These are phyloP conservation scores for Eumerus sabulonum DNA, from an alignment of 2,888 invertebrate species.

Conservation along the genomic window DNA sequence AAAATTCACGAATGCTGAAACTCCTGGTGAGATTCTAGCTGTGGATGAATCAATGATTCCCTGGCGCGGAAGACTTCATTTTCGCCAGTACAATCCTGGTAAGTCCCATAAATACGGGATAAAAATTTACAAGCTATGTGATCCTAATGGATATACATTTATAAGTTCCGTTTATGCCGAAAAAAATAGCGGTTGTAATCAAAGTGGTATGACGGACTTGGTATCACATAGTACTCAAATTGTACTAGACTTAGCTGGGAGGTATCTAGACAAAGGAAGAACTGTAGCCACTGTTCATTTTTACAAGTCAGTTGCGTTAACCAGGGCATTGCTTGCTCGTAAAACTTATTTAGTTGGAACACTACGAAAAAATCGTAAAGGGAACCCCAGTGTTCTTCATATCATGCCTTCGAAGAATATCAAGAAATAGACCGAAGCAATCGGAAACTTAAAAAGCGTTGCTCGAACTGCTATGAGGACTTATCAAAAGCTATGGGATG, in stretches of 20 bases:
- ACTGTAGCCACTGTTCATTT: background rate
- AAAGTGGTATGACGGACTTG: background rate
- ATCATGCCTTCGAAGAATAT: slow-evolving; percentile 12
- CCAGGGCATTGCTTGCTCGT: background rate
- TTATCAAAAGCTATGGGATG: slow-evolving; percentile 8
- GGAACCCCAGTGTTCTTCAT: background rate
- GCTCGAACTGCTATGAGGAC: slow-evolving; percentile 23
- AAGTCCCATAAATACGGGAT: too few species aligned
- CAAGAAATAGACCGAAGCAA: slow-evolving; percentile 1
- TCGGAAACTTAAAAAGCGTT: slow-evolving; percentile 18
- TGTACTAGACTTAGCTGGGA: slow-evolving; percentile 9
- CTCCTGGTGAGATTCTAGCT: background rate
- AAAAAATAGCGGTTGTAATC: background rate
- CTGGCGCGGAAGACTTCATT: too few species aligned
- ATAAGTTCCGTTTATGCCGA: slow-evolving; percentile 7
- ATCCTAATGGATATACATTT: background rate
- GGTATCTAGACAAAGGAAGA: slow-evolving; percentile 14
- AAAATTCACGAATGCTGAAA: slow-evolving; percentile 11
- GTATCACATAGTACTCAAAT: slow-evolving; percentile 26
- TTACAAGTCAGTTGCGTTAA: background rate
- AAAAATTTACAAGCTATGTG: background rate
- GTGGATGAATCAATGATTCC: too few species aligned
- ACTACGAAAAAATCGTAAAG: background rate
- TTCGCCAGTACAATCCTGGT: background rate
- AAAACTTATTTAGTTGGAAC: slow-evolving; percentile 1